Conservation (phyloP, 2,888 invertebrate species). For the Stegophylla sp. region DNA sequence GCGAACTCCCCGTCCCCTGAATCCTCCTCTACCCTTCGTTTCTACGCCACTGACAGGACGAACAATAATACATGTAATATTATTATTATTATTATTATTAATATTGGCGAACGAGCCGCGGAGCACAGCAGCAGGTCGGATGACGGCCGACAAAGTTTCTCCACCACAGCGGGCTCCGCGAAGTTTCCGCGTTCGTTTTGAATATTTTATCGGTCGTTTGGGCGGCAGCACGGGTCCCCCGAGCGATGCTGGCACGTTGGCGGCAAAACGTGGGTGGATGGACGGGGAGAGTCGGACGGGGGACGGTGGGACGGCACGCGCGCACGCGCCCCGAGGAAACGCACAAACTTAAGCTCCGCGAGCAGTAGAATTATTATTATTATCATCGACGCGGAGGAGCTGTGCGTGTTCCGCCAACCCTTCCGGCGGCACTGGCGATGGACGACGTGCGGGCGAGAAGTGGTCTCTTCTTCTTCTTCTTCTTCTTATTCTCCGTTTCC, state of each 20-base stretch:
- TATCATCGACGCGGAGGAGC: not conserved
- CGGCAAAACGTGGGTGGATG: no score
- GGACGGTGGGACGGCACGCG: not conserved
- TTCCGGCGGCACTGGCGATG: not conserved
- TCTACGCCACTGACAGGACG: no score
- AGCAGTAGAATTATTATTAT: constrained; percentile 5
- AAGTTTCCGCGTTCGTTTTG: constrained; percentile 40
- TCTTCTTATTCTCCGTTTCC: no score
- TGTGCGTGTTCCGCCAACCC: not conserved
- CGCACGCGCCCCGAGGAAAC: not conserved
- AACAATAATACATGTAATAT: no score
- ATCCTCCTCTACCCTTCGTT: no score
- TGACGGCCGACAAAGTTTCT: constrained; percentile 32
- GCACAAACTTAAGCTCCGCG: not conserved
- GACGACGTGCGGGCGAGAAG: not conserved
- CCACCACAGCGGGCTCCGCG: not conserved
- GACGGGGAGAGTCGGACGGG: no score
- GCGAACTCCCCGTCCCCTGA: no score
- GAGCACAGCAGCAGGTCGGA: no score
- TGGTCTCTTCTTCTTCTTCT: not conserved
- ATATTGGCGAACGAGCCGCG: not conserved
- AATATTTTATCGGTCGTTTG: constrained; percentile 50
- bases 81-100: no score
- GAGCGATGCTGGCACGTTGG: not conserved
- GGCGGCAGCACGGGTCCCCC: constrained; percentile 16